A percentile compares a stretch with the other conserved stretches of the same genome.
phyloP scores from a whole-genome alignment of 1,140 invertebrate genomes.

The Idris sp. region DNA sequence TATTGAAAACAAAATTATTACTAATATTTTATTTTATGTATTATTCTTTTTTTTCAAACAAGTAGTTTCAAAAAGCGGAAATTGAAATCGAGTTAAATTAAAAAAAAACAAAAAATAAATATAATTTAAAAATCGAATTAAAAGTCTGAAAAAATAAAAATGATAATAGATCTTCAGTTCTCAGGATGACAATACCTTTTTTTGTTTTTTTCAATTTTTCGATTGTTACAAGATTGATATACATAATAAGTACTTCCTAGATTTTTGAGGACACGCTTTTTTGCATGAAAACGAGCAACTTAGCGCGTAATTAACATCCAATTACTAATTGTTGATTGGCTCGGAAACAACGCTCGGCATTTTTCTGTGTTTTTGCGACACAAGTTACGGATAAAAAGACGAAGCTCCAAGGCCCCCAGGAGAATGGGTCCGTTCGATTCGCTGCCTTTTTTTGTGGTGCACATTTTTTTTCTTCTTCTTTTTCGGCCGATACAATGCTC shows the following conservation, averaged over 20 bases:
- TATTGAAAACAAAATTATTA: too few species aligned
- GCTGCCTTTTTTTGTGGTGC: constrained; percentile 45
- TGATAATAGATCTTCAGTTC: too few species aligned
- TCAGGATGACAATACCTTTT: too few species aligned
- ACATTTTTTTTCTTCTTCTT: constrained; percentile 29
- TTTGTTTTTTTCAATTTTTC: too few species aligned
- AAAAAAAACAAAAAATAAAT: too few species aligned
- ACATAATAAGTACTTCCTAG: constrained; percentile 26
- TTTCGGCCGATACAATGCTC: constrained; percentile 12
- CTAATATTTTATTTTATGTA: too few species aligned
- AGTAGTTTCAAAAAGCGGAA: too few species aligned
- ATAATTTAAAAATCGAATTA: too few species aligned
- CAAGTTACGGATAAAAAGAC: constrained; percentile 29
- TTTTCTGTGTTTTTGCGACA: constrained; percentile 32
- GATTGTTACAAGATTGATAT: not conserved
- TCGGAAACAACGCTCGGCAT: constrained; percentile 21
- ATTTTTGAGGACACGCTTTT: constrained; percentile 42
- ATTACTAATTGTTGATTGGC: constrained; percentile 38
- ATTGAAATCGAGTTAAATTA: too few species aligned
- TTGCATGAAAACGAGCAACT: constrained; percentile 27
- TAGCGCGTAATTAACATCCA: constrained; percentile 29
- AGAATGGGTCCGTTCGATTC: constrained; percentile 42
- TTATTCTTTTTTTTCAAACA: too few species aligned
- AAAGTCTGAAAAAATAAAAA: too few species aligned
- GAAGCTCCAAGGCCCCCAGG: constrained; percentile 29